Base-by-base conservation (phyloP, 2,797 vertebrate species). In the Xenopus petersii region DNA sequence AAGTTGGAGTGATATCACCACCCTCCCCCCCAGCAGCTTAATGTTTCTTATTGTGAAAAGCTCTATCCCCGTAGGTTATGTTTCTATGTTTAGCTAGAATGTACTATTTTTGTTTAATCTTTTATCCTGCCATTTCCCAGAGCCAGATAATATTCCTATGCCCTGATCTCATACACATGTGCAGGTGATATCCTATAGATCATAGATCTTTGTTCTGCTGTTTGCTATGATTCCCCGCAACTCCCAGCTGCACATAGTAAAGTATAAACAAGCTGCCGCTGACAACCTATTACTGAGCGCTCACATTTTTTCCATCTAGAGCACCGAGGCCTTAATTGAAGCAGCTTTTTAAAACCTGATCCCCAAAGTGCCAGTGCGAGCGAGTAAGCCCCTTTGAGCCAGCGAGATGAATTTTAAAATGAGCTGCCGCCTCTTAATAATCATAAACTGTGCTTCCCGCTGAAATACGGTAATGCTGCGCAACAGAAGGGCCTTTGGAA, bases 321-420 rank as follows among this genome's bases (percentile, higher is more conserved):
- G 77, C 77, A 60, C 54, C 55, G 10, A 66, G 60, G 55, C 67
- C 63, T 74, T 79, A 79, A 79, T 79, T 79, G 71, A 74, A 70
- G 63, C 77, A 70, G 77, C 66, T 56, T 74, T 74, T 79, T 62
- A 74, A 70, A 79, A 79, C 68, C 67, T 42, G 65, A 79, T 79
- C 77, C 77, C 77, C 61, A 66, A 79, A 79, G 71, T 79, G 77
- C 74, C 71, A 79, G 71, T 46, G 71, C 17, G 62, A 55, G 67
- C 67, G 33, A 70, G 77, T 74, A 74, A 79, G 71, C 67, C 71
- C 76, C 67, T 70, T 61, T 70, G 77, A 79, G 71, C 46, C 67
- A 60, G 67, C 10, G 1, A 70, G 67, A 74, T 64, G 71, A 65
- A 65, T 66, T 74, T 66, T 61, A 70, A 74, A 74, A 73, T 61